These are phyloP conservation scores for Gasteruption jaculator DNA, from an alignment of 2,888 invertebrate species.

Conservation along the genomic window DNA sequence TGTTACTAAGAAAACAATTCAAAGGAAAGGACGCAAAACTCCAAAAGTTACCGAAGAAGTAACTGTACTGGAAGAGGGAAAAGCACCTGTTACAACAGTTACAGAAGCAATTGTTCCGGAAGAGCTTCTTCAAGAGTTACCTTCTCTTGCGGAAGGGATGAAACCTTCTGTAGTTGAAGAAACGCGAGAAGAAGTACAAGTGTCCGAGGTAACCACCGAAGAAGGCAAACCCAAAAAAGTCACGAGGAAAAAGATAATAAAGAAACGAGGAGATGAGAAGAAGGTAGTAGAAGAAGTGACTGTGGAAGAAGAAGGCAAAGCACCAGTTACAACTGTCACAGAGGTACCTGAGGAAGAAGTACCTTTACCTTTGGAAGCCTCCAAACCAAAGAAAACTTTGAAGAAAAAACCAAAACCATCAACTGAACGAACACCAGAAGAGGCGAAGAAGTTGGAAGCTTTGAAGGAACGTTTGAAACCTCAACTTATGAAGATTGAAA, in stretches of 20 bases:
- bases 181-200: slow-evolving; percentile 35
- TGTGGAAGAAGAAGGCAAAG: slow-evolving; percentile 35
- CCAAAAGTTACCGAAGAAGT: slow-evolving; percentile 47
- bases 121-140: slow-evolving; percentile 46
- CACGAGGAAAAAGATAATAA: slow-evolving; percentile 36
- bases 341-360: slow-evolving; percentile 47
- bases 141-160: slow-evolving; percentile 48
- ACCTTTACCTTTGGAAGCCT: slow-evolving; percentile 33
- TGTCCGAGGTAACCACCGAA: slow-evolving; percentile 41
- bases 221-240: slow-evolving; percentile 47
- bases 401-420: slow-evolving; percentile 21
- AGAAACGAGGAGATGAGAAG: slow-evolving; percentile 40
- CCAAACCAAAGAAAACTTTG: slow-evolving; percentile 30
- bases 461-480: slow-evolving; percentile 50
- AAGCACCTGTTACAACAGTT: slow-evolving; percentile 30
- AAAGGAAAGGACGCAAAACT: slow-evolving; percentile 22
- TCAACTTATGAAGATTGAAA: slow-evolving; percentile 56
- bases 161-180: slow-evolving; percentile 30
- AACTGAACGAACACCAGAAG: slow-evolving; percentile 49
- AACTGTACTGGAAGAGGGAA: slow-evolving; percentile 47
- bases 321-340: slow-evolving; percentile 36
- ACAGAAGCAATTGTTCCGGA: slow-evolving; percentile 32
- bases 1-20: slow-evolving; percentile 53
- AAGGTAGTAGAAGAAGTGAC: slow-evolving; percentile 23
- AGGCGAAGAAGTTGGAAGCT: slow-evolving; percentile 59